A percentile compares a stretch with the other conserved stretches of the same genome.
Evolutionary conservation across 2,797 vertebrate genomes (phyloP).

Genomic region (Selene dorsalis): DNA sequence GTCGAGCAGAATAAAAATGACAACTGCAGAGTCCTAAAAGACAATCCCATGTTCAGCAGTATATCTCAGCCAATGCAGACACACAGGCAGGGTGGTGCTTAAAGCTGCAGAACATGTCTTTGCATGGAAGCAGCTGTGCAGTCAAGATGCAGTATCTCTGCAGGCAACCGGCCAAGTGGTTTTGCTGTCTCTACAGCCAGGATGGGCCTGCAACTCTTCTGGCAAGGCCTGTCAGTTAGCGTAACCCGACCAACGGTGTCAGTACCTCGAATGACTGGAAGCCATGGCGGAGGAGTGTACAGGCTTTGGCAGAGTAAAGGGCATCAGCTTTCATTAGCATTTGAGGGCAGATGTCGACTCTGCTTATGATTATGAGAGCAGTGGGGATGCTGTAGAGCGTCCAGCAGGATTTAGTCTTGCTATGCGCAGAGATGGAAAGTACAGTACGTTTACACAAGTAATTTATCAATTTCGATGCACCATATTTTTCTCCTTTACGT

Average conservation of each 20-base stretch:
- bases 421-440: conserved; percentile 15
- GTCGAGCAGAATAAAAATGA: conserved; percentile 7
- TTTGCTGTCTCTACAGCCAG: conserved; percentile 17
- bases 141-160: conserved; percentile 26
- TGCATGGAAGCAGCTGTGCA: conserved; percentile 51
- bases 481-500: neutral
- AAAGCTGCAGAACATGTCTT: conserved; percentile 44
- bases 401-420: conserved; percentile 29
- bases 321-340: conserved; percentile 48
- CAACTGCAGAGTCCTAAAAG: neutral
- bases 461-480: neutral
- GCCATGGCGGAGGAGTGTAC: conserved; percentile 38
- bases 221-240: conserved; percentile 35
- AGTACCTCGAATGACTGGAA: conserved; percentile 31
- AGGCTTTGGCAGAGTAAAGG: conserved; percentile 50
- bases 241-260: conserved; percentile 27
- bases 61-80: conserved; percentile 28
- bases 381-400: neutral
- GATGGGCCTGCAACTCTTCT: conserved; percentile 1
- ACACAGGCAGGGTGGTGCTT: conserved; percentile 1
- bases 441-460: conserved; percentile 11
- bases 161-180: conserved; percentile 26
- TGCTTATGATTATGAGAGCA: conserved; percentile 35
- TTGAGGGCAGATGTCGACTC: conserved; percentile 30
- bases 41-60: conserved; percentile 22